phyloP scores from a whole-genome alignment of 2,113 vertebrate species.

The Urocynchramus pylzowi region DNA sequence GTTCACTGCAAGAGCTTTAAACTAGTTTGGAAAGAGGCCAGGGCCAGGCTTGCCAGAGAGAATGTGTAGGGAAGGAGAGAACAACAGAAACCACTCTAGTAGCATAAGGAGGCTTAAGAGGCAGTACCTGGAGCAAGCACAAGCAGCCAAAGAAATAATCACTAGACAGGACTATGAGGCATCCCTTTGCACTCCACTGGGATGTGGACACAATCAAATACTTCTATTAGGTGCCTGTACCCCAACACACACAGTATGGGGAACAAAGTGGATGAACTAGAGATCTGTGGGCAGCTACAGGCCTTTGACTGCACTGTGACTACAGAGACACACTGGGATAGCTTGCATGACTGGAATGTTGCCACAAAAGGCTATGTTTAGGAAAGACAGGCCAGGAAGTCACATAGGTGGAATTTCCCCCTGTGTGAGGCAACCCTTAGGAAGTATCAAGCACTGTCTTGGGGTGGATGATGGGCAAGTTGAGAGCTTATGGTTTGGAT shows the following conservation, averaged over 20 bases:
- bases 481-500: neutral
- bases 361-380: neutral
- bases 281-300: neutral
- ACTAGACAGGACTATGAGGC: neutral
- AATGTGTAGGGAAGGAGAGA: neutral
- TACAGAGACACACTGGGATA: neutral
- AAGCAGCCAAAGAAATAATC: neutral
- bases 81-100: neutral
- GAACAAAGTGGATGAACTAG: neutral
- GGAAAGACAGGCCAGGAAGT: neutral
- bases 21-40: neutral
- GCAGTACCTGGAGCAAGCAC: neutral
- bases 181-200: neutral
- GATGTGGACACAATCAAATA: neutral
- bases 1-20: neutral
- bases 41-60: neutral
- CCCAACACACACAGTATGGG: rapidly evolving
- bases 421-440: neutral
- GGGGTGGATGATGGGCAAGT: neutral
- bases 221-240: neutral
- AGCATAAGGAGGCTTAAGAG: neutral
- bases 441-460: neutral
- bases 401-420: neutral
- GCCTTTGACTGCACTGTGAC: rapidly evolving
- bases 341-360: neutral